Base-by-base conservation (phyloP, 1,140 invertebrate genomes). In the Theocolax elegans region DNA sequence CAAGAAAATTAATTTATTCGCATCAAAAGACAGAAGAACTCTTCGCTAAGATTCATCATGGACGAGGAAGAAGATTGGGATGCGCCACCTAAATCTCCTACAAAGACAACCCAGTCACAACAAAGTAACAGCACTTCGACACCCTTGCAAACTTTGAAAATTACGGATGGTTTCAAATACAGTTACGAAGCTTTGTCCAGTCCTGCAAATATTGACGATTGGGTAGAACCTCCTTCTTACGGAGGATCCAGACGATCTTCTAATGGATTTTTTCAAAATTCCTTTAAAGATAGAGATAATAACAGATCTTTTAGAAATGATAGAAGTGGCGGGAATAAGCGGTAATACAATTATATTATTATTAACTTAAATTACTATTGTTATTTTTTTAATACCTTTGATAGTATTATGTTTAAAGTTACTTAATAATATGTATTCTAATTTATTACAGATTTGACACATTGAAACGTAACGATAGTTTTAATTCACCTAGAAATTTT, bases 151-250 rank as follows among this genome's bases (percentile, higher is more conserved):
- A 66, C 63, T 9, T 72, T 72, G 12, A 72, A 67, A 67, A 66
- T 66, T 13, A 62, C 70, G 1, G 70, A 72, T 62, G 63, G 70
- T 6, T 72, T 67, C 8, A 72, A 67, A 42, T 72, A 72, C 21
- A 72, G 70, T 46, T 72, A 72, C 42, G 70, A 72, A 56, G 70
- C 70, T 7, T 38, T 25, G 15, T 40, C 63, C 23, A 72, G 70
- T 58, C 70, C 70, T 21, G 70, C 70, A 10, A 72, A 72, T 54
- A 67, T 72, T 62, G 70, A 72, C 1, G 70, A 72, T 38, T 72
- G 70, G 70, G 42, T 54, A 7, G 70, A 72, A 21, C 23, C 46
- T 9, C 35, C 64, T 17, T 62, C 70, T 1, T 72, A 53, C 62
- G 70, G 46, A 60, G 53, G 42, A 21, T 27, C 51, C 0, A 71